phyloP scores from a whole-genome alignment of 2,888 invertebrate species.

The Phaedon cochleariae region DNA sequence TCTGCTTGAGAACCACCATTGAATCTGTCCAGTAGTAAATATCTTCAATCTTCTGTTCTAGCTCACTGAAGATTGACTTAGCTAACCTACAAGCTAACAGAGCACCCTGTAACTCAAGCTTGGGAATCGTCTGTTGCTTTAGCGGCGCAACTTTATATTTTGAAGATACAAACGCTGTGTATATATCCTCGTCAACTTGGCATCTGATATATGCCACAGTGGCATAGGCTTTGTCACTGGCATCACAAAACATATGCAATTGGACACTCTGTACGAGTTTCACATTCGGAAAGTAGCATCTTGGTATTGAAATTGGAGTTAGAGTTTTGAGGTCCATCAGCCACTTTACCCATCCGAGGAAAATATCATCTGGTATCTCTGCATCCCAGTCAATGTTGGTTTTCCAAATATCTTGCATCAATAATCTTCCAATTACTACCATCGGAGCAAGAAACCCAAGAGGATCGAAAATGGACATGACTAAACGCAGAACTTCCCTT shows the following conservation, averaged over 20 bases:
- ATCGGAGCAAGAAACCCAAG: background rate
- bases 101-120: background rate
- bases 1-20: background rate
- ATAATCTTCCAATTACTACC: background rate
- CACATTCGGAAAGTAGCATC: background rate
- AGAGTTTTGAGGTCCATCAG: background rate
- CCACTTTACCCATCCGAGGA: background rate
- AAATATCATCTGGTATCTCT: background rate
- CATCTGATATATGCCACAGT: background rate
- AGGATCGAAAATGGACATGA: background rate
- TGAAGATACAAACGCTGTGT: background rate
- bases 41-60: background rate
- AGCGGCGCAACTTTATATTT: background rate
- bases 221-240: background rate
- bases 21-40: constrained; percentile 7
- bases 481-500: background rate
- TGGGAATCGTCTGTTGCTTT: background rate
- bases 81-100: background rate
- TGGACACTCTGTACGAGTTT: background rate
- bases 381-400: background rate
- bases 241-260: background rate
- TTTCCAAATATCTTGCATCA: background rate
- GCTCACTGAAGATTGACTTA: background rate
- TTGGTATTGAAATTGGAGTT: background rate
- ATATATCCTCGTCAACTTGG: background rate